Conservation (phyloP, 2,888 invertebrate genomes). For the Ectemnius continuus region DNA sequence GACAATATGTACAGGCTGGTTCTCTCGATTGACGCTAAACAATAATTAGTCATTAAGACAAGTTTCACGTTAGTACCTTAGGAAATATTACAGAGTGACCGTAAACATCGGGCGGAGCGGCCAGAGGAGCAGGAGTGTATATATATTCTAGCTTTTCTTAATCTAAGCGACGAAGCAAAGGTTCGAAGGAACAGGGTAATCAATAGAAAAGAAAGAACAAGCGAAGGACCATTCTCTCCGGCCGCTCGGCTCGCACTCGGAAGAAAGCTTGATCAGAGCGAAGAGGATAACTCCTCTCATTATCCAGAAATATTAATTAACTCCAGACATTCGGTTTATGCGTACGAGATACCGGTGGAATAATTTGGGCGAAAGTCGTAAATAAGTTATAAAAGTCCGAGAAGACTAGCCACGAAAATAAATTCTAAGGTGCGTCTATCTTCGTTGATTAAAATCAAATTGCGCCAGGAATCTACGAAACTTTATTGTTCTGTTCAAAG, state of each 20-base stretch:
- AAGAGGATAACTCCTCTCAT: neutral
- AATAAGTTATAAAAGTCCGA: too few species aligned
- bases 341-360: too few species aligned
- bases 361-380: too few species aligned
- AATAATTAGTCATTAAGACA: constrained; percentile 59
- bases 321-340: too few species aligned
- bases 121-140: constrained; percentile 16
- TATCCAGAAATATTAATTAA: too few species aligned
- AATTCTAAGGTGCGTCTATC: too few species aligned
- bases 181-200: neutral
- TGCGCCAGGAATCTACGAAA: too few species aligned
- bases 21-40: constrained; percentile 52
- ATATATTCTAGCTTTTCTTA: neutral
- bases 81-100: constrained; percentile 39
- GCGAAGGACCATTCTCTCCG: constrained; percentile 18
- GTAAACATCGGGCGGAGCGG: constrained; percentile 32
- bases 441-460: too few species aligned
- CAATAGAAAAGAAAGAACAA: constrained; percentile 8
- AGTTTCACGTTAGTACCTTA: constrained; percentile 60
- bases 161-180: constrained; percentile 11
- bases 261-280: constrained; percentile 25
- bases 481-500: too few species aligned
- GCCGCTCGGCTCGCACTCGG: constrained; percentile 26
- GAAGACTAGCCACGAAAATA: too few species aligned
- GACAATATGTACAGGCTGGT: constrained; percentile 72